These are phyloP conservation scores for Ahaetulla prasina DNA, from an alignment of 2,113 vertebrate genomes.

Conservation along the genomic window DNA sequence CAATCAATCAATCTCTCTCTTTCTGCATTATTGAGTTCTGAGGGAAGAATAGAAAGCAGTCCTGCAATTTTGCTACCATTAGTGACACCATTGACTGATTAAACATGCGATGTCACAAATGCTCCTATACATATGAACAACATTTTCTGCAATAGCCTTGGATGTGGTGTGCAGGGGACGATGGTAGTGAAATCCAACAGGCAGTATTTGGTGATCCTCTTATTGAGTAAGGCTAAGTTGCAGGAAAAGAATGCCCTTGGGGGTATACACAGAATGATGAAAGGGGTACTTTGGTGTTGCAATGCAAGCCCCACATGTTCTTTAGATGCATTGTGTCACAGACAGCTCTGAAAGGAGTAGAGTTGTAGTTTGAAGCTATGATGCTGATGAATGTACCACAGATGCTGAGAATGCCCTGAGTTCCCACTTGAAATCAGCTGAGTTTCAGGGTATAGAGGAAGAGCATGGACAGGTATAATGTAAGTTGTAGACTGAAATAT, in stretches of 20 bases:
- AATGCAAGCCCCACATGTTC: background rate
- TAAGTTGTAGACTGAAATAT: background rate
- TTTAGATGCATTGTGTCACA: background rate
- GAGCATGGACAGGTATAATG: background rate
- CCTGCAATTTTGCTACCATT: background rate
- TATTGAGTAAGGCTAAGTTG: background rate
- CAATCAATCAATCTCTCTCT: background rate
- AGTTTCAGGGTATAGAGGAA: background rate
- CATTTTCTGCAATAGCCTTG: background rate
- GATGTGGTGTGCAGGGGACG: background rate
- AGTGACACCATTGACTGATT: background rate
- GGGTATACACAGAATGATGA: background rate
- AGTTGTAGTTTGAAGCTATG: background rate
- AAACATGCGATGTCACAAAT: background rate
- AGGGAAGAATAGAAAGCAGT: background rate
- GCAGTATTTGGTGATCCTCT: background rate
- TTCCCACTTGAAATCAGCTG: background rate
- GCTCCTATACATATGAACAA: background rate
- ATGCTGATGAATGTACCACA: background rate
- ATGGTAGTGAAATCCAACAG: background rate
- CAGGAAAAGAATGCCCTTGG: background rate
- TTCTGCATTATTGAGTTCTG: background rate
- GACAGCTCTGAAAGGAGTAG: background rate
- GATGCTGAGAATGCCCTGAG: background rate
- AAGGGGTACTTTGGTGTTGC: background rate